Base-by-base conservation (phyloP, 2,113 vertebrate species). In the Phycodurus eques region DNA sequence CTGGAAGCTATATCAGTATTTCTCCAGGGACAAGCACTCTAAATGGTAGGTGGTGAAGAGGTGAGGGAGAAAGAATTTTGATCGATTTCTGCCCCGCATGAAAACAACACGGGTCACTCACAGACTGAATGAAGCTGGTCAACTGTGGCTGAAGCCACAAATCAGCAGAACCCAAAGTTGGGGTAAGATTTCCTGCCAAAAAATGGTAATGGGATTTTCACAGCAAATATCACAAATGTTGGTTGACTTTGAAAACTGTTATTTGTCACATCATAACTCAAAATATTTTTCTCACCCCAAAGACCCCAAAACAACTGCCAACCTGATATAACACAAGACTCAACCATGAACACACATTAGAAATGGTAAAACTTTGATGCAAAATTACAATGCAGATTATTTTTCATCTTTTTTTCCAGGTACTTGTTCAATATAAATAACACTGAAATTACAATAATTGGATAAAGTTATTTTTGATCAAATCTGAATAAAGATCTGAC, bases 1-100 rank as follows among this genome's bases (percentile, higher is more conserved):
- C 75, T 71, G 49, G 46, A 59, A 64, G 80, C 82, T 86, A 86
- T 87, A 85, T 88, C 72, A 78, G 77, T 78, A 71, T 70, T 65
- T 61, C 42, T 80, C 68, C 62, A 72, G 46, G 73, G 77, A 80
- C 79, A 79, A 83, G 86, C 83, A 77, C 70, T 75, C 62, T 83
- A 77, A 79, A 68, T 77, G 77, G 84, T 53, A 71, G 73, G 67
- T 72, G 70, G 22, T 57, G 63, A 43, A 64, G 59, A 62, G 27
- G 56, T 73, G 64, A 78, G 66, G 72, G 57, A 54, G 62, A 33
- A 39, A 49, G 65, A 67, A 27, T 17, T 67, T 10, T 8, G 27
- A 67, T 46, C 8, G 46, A 67, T 64, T n/a, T 51, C n/a, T 67
- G 27, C 46, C 46, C 27, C 51, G 22, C 65, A 47, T 49, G 65